Base-by-base conservation (phyloP, 2,888 invertebrate genomes). In the Watsonalla binaria region DNA sequence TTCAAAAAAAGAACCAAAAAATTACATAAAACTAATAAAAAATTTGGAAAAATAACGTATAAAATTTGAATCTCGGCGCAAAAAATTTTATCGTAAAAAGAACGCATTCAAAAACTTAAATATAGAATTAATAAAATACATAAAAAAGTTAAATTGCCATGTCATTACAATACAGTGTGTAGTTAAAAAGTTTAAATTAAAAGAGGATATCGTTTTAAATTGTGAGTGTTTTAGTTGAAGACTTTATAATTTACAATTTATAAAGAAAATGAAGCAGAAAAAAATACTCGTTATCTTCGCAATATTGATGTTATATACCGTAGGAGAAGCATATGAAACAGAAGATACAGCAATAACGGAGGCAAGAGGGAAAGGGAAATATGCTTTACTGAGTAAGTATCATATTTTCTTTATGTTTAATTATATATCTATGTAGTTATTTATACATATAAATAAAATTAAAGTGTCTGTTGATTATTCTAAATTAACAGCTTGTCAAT, bases 351-450 rank as follows among this genome's bases (percentile, higher is more conserved):
- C 62, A 47, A 52, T 67, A 52, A 59, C 67, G 6, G 85, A 87
- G 61, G 75, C 79, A 4, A 74, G 89, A 59, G 89, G 87, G 14
- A 86, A 82, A 70, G 84, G 72, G 34, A 84, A 86, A 74, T 86
- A 77, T 58, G 89, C 88, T 4, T 67, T 89, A 51, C 58, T 88
- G 59, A 84, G 89, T 89, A 66, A 84, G 89, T 88, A 65, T n/a
- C n/a, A n/a, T 49, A 53, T 51, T 61, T 53, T n/a, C n/a, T n/a
- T n/a, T n/a, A n/a, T n/a, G n/a, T n/a, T n/a, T n/a, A n/a, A n/a
- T n/a, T n/a, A n/a, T n/a, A n/a, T n/a, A n/a, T n/a, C n/a, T n/a
- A n/a, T n/a, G n/a, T n/a, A n/a, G n/a, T n/a, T n/a, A n/a, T n/a
- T n/a, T n/a, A n/a, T n/a, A n/a, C n/a, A n/a, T n/a, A n/a, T n/a